Percentiles rank a stretch among this genome's conserved stretches.
Evolutionary conservation across 1,140 invertebrate genomes (phyloP).

Genomic region (Drosophila nasuta): DNA sequence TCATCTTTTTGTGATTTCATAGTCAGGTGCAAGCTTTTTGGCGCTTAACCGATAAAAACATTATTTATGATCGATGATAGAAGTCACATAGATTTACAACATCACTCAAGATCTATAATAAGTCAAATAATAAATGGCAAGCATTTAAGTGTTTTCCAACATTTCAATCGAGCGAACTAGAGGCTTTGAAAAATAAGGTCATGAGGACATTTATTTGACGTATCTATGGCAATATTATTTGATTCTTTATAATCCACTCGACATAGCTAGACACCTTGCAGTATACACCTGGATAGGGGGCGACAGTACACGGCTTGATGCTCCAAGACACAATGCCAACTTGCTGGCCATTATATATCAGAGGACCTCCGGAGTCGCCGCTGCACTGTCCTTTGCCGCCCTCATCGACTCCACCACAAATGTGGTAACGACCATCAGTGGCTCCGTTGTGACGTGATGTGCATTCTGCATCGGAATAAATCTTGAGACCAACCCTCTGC

Average conservation of each 20-base stretch:
- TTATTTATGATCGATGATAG: too few species aligned
- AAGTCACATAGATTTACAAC: too few species aligned
- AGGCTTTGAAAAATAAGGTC: too few species aligned
- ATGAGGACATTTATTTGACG: too few species aligned
- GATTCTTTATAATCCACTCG: slow-evolving; percentile 83
- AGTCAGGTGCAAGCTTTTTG: too few species aligned
- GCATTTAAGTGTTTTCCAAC: too few species aligned
- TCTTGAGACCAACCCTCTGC: slow-evolving; percentile 81
- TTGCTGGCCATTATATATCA: slow-evolving; percentile 73
- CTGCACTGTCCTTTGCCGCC: slow-evolving; percentile 85
- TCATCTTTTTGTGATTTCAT: too few species aligned
- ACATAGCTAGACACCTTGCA: slow-evolving; percentile 85
- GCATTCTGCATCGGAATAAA: slow-evolving; percentile 84
- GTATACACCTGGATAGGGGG: slow-evolving; percentile 85
- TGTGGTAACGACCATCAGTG: slow-evolving; percentile 69
- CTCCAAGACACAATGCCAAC: slow-evolving; percentile 85
- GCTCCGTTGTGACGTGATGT: slow-evolving; percentile 49
- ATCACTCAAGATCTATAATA: too few species aligned
- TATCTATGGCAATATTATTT: slow-evolving; percentile 65
- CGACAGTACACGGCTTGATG: slow-evolving; percentile 84
- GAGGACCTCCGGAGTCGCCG: slow-evolving; percentile 85
- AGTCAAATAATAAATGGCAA: too few species aligned
- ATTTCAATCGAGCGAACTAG: too few species aligned
- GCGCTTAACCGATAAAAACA: too few species aligned
- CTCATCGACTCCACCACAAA: slow-evolving; percentile 84